phyloP scores from a whole-genome alignment of 2,113 vertebrate genomes.

The Leptosomus discolor region DNA sequence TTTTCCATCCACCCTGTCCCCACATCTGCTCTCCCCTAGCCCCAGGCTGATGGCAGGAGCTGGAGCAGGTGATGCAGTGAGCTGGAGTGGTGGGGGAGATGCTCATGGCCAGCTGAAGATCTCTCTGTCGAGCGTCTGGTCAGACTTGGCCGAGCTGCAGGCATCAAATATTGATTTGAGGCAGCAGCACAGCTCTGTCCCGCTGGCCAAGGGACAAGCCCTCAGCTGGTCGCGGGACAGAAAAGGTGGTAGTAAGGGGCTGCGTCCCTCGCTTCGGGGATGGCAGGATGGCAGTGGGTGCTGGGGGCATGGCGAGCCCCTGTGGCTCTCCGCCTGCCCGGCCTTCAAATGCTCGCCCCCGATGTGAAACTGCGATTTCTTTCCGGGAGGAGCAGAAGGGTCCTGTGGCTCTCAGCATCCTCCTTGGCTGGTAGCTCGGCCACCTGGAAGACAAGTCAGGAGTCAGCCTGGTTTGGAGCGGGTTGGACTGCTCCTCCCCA shows the following conservation, averaged over 20 bases:
- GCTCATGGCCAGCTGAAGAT: background rate
- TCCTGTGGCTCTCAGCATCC: slow-evolving; percentile 20
- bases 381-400: slow-evolving; percentile 32
- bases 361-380: background rate
- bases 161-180: background rate
- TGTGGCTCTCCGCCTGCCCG: background rate
- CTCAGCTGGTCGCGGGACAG: background rate
- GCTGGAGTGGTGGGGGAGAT: background rate
- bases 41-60: background rate
- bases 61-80: accelerated
- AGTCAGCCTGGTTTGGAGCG: background rate
- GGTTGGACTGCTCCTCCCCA: background rate
- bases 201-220: background rate
- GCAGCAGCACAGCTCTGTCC: background rate
- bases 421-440: background rate
- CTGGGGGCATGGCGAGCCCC: accelerated
- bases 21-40: background rate
- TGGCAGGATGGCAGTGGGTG: background rate
- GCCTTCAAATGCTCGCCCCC: background rate
- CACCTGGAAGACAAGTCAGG: background rate
- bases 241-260: background rate
- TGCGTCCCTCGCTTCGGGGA: background rate
- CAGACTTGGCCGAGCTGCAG: background rate
- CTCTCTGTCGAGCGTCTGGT: accelerated
- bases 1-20: background rate